Percentiles rank a stretch among this genome's conserved stretches.
Conservation (phyloP, 2,888 invertebrate species). For the Agriopis leucophaearia region DNA sequence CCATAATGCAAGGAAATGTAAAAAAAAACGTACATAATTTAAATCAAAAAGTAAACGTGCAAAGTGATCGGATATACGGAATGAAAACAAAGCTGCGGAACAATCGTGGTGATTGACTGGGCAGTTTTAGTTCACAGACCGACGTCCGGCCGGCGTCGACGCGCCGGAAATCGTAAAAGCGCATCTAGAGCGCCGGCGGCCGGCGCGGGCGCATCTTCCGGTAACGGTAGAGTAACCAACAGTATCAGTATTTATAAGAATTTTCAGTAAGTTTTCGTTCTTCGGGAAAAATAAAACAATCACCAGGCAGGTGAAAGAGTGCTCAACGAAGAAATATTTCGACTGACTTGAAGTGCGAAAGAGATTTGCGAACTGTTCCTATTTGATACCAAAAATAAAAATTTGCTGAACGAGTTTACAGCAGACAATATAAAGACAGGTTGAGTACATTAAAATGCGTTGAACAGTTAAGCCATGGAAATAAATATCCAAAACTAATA, state of each 20-base stretch:
- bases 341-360: not conserved
- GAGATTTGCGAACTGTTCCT: not conserved
- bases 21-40: not conserved
- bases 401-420: too few species aligned
- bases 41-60: conserved; percentile 13
- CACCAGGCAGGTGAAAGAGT: not conserved
- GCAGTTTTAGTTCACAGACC: conserved; percentile 58
- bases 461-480: too few species aligned
- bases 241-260: not conserved
- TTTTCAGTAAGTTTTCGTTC: not conserved
- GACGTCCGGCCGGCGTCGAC: conserved; percentile 64
- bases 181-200: conserved; percentile 73
- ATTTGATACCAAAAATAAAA: too few species aligned
- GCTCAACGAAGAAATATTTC: not conserved
- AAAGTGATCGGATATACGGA: conserved; percentile 37
- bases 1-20: not conserved
- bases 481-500: not conserved
- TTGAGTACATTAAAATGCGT: too few species aligned
- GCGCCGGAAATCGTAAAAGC: conserved; percentile 84
- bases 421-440: too few species aligned
- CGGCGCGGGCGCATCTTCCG: conserved; percentile 77
- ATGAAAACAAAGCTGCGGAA: conserved; percentile 48
- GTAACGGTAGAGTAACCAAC: conserved; percentile 45
- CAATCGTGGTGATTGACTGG: conserved; percentile 58
- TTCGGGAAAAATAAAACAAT: not conserved